These are phyloP conservation scores for Sylvia atricapilla DNA, from an alignment of 2,113 vertebrate species.

Conservation along the genomic window DNA sequence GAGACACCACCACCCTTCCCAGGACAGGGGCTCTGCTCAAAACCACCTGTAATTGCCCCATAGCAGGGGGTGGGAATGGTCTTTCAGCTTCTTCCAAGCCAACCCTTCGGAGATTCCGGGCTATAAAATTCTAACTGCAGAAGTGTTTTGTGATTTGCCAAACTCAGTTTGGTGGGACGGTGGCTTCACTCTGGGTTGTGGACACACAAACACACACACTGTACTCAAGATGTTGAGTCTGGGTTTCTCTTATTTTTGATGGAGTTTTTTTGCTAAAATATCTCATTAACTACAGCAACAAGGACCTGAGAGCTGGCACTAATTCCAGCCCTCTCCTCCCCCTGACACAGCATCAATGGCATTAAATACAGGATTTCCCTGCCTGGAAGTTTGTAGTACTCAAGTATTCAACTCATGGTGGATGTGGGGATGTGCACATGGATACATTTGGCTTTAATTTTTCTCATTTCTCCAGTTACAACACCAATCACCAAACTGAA, in stretches of 20 bases:
- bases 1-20: rapidly evolving
- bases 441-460: background rate
- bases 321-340: background rate
- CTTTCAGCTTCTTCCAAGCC: background rate
- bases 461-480: background rate
- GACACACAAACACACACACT: background rate
- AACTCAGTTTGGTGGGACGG: rapidly evolving
- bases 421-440: background rate
- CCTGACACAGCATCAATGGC: background rate
- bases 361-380: background rate
- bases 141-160: background rate
- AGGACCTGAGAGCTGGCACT: background rate
- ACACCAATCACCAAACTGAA: background rate
- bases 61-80: background rate
- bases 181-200: background rate
- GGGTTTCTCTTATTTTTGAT: background rate
- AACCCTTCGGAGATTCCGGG: background rate
- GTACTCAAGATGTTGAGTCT: background rate
- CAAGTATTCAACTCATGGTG: background rate
- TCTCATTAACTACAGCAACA: background rate
- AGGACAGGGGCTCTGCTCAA: background rate
- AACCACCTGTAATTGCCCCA: rapidly evolving
- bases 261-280: background rate
- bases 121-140: rapidly evolving
- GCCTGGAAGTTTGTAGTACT: background rate